Evolutionary conservation across 2,113 vertebrate genomes (phyloP).

Genomic region (Caranx ignobilis): DNA sequence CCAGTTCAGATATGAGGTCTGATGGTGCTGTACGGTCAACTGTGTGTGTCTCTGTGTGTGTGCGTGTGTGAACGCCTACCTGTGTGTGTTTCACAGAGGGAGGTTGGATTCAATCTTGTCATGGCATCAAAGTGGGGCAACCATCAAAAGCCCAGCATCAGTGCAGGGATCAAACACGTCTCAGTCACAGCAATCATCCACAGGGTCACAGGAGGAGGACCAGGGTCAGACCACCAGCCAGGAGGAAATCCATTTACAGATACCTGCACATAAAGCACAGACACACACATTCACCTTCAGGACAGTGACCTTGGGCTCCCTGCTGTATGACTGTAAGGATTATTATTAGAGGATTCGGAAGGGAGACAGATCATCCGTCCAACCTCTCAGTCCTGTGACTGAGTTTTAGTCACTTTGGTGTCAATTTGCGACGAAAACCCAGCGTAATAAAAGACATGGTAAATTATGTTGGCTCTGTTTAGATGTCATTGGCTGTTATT

Average conservation of each 20-base stretch:
- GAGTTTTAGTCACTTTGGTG: not conserved
- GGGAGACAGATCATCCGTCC: not conserved
- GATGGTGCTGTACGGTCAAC: conserved; percentile 23
- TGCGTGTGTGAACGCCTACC: not conserved
- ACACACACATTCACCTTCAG: conserved; percentile 50
- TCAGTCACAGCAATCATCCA: conserved; percentile 68
- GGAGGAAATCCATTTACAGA: conserved; percentile 64
- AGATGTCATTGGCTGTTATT: not conserved
- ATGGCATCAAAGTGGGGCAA: conserved; percentile 63
- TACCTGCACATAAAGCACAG: not conserved
- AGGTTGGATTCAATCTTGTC: conserved; percentile 63
- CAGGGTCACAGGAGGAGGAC: conserved; percentile 57
- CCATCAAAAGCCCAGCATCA: conserved; percentile 72
- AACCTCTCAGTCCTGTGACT: not conserved
- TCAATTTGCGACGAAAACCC: not conserved
- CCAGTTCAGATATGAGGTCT: conserved; percentile 34
- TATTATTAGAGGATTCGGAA: not conserved
- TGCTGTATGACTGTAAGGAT: not conserved
- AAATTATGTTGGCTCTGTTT: not conserved
- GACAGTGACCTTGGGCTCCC: conserved; percentile 48
- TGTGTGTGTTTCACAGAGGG: conserved; percentile 59
- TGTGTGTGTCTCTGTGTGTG: not conserved
- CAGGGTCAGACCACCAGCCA: conserved; percentile 48
- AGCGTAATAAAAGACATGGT: not conserved
- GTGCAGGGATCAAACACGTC: conserved; percentile 65